These are phyloP conservation scores for Prolemur simus DNA, from an alignment of 2,113 vertebrate species.

Conservation along the genomic window DNA sequence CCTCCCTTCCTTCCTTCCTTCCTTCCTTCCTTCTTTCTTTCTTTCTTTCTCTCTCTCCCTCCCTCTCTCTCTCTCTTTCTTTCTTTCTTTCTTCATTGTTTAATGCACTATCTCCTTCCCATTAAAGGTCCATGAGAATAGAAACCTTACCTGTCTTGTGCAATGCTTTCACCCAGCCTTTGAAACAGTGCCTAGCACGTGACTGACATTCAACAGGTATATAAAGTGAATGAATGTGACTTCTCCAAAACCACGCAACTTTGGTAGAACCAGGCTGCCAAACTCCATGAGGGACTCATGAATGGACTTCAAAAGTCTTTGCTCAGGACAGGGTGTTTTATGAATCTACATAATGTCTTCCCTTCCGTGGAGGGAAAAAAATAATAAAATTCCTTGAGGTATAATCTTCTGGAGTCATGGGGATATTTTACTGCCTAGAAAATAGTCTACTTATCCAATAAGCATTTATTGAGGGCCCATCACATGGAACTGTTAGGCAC, in stretches of 20 bases:
- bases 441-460: conserved; percentile 54
- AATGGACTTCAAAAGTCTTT: background rate
- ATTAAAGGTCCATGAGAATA: background rate
- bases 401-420: conserved; percentile 44
- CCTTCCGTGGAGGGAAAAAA: background rate
- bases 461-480: conserved; percentile 48
- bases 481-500: background rate
- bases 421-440: conserved; percentile 50
- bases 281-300: background rate
- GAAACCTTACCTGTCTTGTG: background rate
- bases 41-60: too few relatives aligned
- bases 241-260: background rate
- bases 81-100: background rate
- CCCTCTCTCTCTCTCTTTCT: background rate
- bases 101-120: background rate
- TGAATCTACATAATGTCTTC: background rate
- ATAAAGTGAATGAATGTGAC: background rate
- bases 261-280: background rate
- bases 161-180: background rate
- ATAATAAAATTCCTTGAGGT: conserved; percentile 51
- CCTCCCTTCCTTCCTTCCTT: too few relatives aligned
- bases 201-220: background rate
- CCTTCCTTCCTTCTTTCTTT: too few relatives aligned
- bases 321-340: conserved; percentile 22
- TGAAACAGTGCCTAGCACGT: background rate